Percentiles rank a stretch among this genome's conserved stretches.
These are phyloP conservation scores for Taeniopygia guttata DNA, from an alignment of 2,797 vertebrate genomes.

Conservation along the genomic window DNA sequence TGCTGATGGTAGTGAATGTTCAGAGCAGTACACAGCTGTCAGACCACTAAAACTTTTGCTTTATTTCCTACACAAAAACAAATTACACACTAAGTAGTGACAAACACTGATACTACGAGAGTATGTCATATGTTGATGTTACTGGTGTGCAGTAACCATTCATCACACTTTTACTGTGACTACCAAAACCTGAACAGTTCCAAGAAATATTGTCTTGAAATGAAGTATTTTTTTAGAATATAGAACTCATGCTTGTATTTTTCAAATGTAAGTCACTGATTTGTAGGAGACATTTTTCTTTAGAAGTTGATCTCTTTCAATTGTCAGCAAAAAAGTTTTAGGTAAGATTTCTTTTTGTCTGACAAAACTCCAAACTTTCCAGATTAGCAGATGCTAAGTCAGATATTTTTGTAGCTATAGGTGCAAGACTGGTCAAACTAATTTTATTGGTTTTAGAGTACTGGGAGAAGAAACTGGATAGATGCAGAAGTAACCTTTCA, in stretches of 20 bases:
- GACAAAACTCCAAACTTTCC: neutral
- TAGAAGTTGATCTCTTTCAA: conserved; percentile 2
- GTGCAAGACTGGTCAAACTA: conserved; percentile 21
- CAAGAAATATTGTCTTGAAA: neutral
- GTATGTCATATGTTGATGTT: neutral
- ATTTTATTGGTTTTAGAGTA: conserved; percentile 64
- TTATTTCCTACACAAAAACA: neutral
- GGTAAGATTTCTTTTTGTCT: conserved; percentile 1
- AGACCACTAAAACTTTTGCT: neutral
- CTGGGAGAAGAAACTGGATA: conserved; percentile 64
- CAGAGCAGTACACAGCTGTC: neutral
- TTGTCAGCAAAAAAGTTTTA: conserved; percentile 37
- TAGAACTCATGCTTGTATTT: neutral
- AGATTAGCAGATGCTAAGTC: conserved; percentile 41
- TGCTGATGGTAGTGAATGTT: neutral
- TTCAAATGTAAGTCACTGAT: conserved; percentile 6
- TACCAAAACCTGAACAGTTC: neutral
- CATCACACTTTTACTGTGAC: neutral
- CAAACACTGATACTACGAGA: neutral
- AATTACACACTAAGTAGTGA: neutral
- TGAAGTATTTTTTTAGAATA: neutral
- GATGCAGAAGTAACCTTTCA: conserved; percentile 66
- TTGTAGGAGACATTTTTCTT: neutral
- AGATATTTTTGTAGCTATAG: conserved; percentile 23
- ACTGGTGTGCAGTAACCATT: neutral